These are phyloP conservation scores for Hapalemur alaotrensis DNA, from an alignment of 2,797 vertebrate species.

Conservation along the genomic window DNA sequence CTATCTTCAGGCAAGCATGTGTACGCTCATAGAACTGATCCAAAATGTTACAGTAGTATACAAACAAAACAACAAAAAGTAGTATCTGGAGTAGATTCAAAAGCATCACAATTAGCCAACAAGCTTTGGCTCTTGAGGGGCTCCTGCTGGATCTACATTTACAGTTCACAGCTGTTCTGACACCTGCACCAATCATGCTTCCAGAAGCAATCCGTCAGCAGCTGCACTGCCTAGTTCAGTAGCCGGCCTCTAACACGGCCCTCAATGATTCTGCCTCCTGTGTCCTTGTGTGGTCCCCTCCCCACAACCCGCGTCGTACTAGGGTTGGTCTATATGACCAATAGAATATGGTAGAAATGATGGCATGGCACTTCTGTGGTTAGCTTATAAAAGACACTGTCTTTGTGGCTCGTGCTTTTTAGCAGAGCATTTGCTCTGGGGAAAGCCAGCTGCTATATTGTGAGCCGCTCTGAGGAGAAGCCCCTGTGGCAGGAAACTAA, in stretches of 20 bases:
- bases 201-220: not conserved
- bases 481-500: not conserved
- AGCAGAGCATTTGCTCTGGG: not conserved
- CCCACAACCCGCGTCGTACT: not conserved
- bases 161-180: not conserved
- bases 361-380: not conserved
- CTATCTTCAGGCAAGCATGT: not conserved
- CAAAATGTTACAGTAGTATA: no score
- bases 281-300: not conserved
- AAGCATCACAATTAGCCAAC: not conserved
- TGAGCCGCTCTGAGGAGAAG: not conserved
- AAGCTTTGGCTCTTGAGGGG: not conserved
- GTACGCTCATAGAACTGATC: not conserved
- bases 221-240: no score
- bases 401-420: not conserved
- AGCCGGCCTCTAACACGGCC: not conserved
- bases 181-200: not conserved
- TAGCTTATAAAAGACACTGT: not conserved
- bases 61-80: not conserved
- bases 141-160: not conserved
- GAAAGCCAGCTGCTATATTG: not conserved
- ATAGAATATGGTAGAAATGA: not conserved
- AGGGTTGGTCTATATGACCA: not conserved
- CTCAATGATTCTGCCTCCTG: not conserved
- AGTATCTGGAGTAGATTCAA: not conserved